These are phyloP conservation scores for Linnaemya vulpina DNA, from an alignment of 2,888 invertebrate species.

Conservation along the genomic window DNA sequence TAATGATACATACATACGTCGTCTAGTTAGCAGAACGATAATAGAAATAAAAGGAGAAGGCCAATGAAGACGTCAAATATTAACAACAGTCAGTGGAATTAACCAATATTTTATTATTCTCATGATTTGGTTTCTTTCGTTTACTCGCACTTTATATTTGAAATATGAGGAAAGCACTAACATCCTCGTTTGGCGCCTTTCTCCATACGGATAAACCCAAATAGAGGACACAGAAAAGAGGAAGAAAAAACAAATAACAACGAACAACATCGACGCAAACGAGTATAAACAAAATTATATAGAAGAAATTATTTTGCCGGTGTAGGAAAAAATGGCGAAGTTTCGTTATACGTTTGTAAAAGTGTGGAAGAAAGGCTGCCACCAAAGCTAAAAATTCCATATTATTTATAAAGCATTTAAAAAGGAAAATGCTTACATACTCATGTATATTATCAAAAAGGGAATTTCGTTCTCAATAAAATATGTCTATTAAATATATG, in stretches of 20 bases:
- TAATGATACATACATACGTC: constrained; percentile 28
- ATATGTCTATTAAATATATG: too few species aligned
- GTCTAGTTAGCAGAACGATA: constrained; percentile 14
- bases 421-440: not conserved
- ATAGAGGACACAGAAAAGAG: constrained; percentile 38
- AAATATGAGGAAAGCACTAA: not conserved
- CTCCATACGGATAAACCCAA: constrained; percentile 6
- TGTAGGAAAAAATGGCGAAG: not conserved
- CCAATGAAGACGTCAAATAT: constrained; percentile 4
- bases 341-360: constrained; percentile 12
- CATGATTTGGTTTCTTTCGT: constrained; percentile 3
- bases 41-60: constrained; percentile 42
- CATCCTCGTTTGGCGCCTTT: not conserved
- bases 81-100: constrained; percentile 34
- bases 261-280: constrained; percentile 44
- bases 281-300: not conserved
- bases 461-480: constrained; percentile 15
- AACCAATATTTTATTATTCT: constrained; percentile 34
- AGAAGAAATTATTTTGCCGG: not conserved
- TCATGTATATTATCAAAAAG: not conserved
- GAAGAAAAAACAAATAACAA: constrained; percentile 42
- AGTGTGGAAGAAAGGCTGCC: not conserved
- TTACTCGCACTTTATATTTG: not conserved
- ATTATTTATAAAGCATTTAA: constrained; percentile 6
- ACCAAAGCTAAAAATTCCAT: not conserved